Conservation (phyloP, 2,797 vertebrate species). For the Sparus aurata region DNA sequence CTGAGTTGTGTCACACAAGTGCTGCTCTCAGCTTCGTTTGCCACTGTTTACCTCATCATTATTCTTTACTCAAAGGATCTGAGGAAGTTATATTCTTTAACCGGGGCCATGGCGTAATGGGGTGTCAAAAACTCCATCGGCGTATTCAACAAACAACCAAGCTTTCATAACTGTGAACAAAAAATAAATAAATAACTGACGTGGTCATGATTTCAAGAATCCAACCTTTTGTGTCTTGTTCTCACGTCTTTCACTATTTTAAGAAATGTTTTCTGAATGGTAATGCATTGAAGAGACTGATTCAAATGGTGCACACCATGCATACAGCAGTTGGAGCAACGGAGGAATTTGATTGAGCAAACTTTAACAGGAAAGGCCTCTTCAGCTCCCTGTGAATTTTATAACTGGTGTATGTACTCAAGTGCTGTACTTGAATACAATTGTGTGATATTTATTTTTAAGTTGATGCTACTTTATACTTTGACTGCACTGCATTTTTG, state of each 20-base stretch:
- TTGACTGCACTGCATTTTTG: too few relatives aligned
- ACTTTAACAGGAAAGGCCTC: slow-evolving; percentile 18
- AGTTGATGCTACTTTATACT: too few relatives aligned
- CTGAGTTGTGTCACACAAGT: too few relatives aligned
- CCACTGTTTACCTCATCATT: too few relatives aligned
- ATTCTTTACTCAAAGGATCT: not conserved
- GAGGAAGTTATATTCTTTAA: not conserved
- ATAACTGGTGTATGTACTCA: too few relatives aligned
- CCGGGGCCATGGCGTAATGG: too few relatives aligned
- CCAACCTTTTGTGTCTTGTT: not conserved
- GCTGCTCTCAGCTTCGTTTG: too few relatives aligned
- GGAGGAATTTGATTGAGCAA: slow-evolving; percentile 12
- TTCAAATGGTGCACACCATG: not conserved
- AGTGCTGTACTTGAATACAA: too few relatives aligned
- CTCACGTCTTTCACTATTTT: not conserved
- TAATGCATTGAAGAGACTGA: not conserved
- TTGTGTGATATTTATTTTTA: too few relatives aligned
- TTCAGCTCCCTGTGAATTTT: slow-evolving; percentile 28
- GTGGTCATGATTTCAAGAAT: not conserved
- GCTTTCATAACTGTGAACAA: not conserved
- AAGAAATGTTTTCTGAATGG: not conserved
- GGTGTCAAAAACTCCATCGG: not conserved
- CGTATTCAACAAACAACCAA: too few relatives aligned
- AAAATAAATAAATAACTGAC: not conserved
- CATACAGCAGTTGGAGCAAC: not conserved